Evolutionary conservation across 1,140 invertebrate genomes (phyloP).

Genomic region (Trichomalopsis sarcophagae): DNA sequence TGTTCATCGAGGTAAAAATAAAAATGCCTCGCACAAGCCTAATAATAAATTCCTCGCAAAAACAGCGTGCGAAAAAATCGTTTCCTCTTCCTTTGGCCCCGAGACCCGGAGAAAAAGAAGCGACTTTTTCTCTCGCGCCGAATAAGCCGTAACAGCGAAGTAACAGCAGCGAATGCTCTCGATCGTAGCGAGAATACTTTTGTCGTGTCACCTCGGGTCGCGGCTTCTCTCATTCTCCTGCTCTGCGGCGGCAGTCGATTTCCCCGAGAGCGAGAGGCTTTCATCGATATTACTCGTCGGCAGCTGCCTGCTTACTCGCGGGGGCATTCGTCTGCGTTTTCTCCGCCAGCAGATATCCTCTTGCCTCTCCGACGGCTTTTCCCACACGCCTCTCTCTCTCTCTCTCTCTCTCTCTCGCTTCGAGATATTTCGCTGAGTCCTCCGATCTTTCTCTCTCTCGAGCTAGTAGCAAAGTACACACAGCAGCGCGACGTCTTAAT

Average conservation of each 20-base stretch:
- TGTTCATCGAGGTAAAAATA: too few relatives aligned
- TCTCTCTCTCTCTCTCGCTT: too few relatives aligned
- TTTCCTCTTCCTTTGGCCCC: too few relatives aligned
- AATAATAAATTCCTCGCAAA: too few relatives aligned
- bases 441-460: background rate
- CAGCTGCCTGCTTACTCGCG: background rate
- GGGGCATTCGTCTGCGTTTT: background rate
- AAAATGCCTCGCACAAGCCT: background rate
- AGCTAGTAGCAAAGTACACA: background rate
- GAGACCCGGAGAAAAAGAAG: background rate
- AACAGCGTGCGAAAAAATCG: background rate
- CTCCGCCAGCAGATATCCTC: background rate
- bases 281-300: conserved; percentile 22
- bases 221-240: background rate
- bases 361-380: background rate
- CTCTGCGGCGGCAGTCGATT: background rate
- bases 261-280: background rate
- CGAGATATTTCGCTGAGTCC: conserved; percentile 37
- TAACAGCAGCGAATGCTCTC: background rate
- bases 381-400: background rate
- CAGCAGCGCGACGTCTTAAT: background rate
- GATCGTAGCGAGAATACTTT: conserved; percentile 24
- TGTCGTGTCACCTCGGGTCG: conserved; percentile 14
- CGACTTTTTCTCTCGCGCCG: background rate
- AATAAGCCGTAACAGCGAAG: background rate